Evolutionary conservation across 2,797 vertebrate genomes (phyloP).

Genomic region (Sciurus carolinensis): DNA sequence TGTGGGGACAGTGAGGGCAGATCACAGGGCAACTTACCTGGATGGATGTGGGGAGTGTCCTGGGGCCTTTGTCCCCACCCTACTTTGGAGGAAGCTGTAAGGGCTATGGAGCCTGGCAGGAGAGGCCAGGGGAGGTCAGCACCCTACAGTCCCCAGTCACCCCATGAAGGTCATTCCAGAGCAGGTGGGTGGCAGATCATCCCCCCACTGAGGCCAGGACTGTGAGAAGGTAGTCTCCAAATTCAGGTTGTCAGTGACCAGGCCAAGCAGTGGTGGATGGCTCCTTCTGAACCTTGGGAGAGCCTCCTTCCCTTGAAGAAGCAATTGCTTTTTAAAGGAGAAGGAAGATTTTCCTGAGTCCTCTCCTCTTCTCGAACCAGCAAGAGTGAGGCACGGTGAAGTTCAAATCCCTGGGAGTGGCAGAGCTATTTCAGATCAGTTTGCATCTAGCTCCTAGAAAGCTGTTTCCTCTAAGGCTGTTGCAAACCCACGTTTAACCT

Average conservation of each 20-base stretch:
- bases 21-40: neutral
- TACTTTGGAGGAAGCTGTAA: neutral
- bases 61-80: neutral
- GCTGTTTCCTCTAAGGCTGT: slow-evolving; percentile 47
- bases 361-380: neutral
- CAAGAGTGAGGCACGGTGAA: neutral
- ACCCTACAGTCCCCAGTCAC: neutral
- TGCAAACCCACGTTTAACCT: slow-evolving; percentile 84
- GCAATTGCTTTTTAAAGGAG: neutral
- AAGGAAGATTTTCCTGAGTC: neutral
- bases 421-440: neutral
- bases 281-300: slow-evolving; percentile 36
- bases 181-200: neutral
- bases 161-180: neutral
- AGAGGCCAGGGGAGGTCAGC: neutral
- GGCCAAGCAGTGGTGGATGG: neutral
- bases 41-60: neutral
- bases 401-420: neutral
- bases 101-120: neutral
- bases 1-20: neutral
- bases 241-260: neutral
- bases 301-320: neutral
- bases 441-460: neutral
- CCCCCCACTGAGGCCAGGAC: neutral
- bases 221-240: neutral